Conservation (phyloP, 1,140 invertebrate species). For the Lasioglossum albipes region DNA sequence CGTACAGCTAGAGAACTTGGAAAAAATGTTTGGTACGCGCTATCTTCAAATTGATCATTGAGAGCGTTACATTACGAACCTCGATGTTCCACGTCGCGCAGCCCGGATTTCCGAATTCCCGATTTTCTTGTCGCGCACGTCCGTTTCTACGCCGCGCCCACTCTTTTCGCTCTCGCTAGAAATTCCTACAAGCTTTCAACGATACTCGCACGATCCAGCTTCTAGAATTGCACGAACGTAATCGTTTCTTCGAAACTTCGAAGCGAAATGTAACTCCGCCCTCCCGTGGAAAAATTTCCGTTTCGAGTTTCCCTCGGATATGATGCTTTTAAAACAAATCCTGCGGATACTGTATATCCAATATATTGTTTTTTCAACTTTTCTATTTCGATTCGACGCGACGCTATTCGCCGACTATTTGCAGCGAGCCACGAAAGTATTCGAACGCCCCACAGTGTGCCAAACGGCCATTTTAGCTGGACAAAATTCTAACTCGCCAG, state of each 20-base stretch:
- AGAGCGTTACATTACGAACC: slow-evolving; percentile 39
- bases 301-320: background rate
- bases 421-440: too few relatives aligned
- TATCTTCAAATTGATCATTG: slow-evolving; percentile 26
- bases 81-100: slow-evolving; percentile 30
- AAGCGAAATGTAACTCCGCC: background rate
- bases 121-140: slow-evolving; percentile 25
- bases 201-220: slow-evolving; percentile 12
- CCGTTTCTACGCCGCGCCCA: slow-evolving; percentile 12
- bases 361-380: too few relatives aligned
- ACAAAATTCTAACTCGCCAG: too few relatives aligned
- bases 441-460: too few relatives aligned
- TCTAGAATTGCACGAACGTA: slow-evolving; percentile 7
- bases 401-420: too few relatives aligned
- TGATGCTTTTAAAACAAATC: too few relatives aligned
- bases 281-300: too few relatives aligned
- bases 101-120: slow-evolving; percentile 21
- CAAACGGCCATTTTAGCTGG: too few relatives aligned
- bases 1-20: slow-evolving; percentile 19
- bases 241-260: slow-evolving; percentile 18
- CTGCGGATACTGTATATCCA: too few relatives aligned
- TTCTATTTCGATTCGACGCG: too few relatives aligned
- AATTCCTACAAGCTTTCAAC: slow-evolving; percentile 16
- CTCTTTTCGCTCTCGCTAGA: background rate
- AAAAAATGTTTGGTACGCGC: slow-evolving; percentile 25